Base-by-base conservation (phyloP, 2,888 invertebrate genomes). In the Zhengitettix transpicula region DNA sequence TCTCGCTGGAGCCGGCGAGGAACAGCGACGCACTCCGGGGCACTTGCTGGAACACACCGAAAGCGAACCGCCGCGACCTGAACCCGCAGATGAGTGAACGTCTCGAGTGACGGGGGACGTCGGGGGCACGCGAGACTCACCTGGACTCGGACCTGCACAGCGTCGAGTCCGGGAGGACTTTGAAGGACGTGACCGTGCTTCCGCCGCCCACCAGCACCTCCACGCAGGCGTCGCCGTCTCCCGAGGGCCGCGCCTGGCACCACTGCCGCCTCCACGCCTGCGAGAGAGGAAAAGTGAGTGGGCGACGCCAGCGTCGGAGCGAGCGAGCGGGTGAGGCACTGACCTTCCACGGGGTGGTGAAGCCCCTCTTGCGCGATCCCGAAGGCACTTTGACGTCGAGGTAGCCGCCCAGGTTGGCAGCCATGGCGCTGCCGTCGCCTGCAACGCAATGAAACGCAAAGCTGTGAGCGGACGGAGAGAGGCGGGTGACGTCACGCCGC, bases 261-360 rank as follows among this genome's bases (percentile, higher is more conserved):
- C 82, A 82, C 69, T 81, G 82, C 70, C 77, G 78, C 68, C 79
- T 81, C 82, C 82, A 82, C 62, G 81, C 79, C 82, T 82, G 69
- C 67, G 73, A 67, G 40, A 59, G 61, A 54, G 60, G 15, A 47
- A 47, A 47, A 28, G 28, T 28, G 28, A 28, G 28, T 28, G 28
- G 28, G 28, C 28, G 28, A 28, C 28, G 28, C 28, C 28, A 28
- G 28, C 28, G 28, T 28, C 28, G 28, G 28, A 7, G 28, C 2
- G 28, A 5, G 28, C 28, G 28, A 7, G 2, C 28, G 28, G 7
- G 28, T 2, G 28, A 28, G 28, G 7, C 3, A 28, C 28, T 28
- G 28, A 28, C 28, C 28, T 28, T 28, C 28, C 28, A 28, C 3
- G 28, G 28, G 28, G 28, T 28, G 28, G 28, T 28, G 28, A 28